phyloP scores from a whole-genome alignment of 2,797 vertebrate species.

The Arremon brunneinucha region DNA sequence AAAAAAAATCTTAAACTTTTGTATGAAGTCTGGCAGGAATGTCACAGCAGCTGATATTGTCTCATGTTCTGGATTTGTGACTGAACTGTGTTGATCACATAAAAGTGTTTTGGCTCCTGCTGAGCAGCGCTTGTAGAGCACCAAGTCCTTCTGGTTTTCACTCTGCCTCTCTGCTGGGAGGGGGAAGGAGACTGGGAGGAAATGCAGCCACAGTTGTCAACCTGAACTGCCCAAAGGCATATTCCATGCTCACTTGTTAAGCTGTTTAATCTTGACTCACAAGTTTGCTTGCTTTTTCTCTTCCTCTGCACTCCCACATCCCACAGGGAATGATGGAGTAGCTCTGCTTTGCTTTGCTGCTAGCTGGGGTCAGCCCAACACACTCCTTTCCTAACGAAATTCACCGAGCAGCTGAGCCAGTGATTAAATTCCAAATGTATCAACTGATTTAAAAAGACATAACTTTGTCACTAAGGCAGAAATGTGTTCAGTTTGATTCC shows the following conservation, averaged over 20 bases:
- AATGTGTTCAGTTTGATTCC: neutral
- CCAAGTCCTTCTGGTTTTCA: neutral
- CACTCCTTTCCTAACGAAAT: neutral
- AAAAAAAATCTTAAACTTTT: neutral
- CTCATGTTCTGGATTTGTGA: neutral
- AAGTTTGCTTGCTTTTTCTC: neutral
- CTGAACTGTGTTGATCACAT: rapidly evolving
- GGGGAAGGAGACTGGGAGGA: neutral
- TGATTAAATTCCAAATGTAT: neutral
- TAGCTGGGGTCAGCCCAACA: neutral
- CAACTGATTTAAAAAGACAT: neutral
- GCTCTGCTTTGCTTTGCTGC: rapidly evolving
- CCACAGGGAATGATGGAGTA: neutral
- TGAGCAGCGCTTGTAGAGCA: neutral
- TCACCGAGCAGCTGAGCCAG: neutral
- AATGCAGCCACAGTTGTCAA: neutral
- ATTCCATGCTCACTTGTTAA: neutral
- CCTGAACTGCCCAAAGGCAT: neutral
- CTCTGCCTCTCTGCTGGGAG: neutral
- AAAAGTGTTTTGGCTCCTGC: neutral
- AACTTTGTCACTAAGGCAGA: neutral
- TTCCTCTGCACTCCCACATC: neutral
- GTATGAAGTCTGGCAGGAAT: neutral
- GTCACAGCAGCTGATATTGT: neutral
- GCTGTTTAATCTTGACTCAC: neutral